A percentile compares a stretch with the other conserved stretches of the same genome.
Evolutionary conservation across 2,888 invertebrate species (phyloP).

Genomic region (Nomada ferruginata): DNA sequence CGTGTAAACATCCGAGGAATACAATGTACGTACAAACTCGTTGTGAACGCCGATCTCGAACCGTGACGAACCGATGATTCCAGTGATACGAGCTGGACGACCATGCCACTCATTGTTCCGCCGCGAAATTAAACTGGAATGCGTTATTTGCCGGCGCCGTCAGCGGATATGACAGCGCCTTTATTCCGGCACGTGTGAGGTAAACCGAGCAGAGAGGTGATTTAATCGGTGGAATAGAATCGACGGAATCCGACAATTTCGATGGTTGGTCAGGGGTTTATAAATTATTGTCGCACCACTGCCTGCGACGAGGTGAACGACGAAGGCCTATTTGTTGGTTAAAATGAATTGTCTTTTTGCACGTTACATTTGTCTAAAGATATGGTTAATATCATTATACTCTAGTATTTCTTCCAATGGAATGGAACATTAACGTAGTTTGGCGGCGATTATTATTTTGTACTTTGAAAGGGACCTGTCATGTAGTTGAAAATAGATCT

Average conservation of each 20-base stretch:
- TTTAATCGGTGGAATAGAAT: constrained; percentile 27
- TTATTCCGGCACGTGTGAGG: constrained; percentile 56
- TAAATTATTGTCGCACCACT: no score
- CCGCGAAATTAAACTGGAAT: constrained; percentile 34
- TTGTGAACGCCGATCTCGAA: background rate
- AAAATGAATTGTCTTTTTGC: no score
- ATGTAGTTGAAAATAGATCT: constrained; percentile 3
- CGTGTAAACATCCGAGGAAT: constrained; percentile 3
- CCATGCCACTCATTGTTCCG: constrained; percentile 34
- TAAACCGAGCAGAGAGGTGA: constrained; percentile 49
- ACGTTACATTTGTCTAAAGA: no score
- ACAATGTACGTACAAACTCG: background rate
- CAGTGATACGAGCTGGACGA: constrained; percentile 35
- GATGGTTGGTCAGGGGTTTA: no score
- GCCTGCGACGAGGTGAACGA: no score
- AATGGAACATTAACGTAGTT: background rate
- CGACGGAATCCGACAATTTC: no score
- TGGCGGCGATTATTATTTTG: background rate
- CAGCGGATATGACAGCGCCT: constrained; percentile 53
- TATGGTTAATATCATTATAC: background rate
- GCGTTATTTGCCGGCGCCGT: constrained; percentile 17
- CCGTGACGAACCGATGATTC: constrained; percentile 26
- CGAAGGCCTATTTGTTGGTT: no score
- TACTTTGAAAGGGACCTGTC: constrained; percentile 4
- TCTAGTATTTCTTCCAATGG: background rate